These are phyloP conservation scores for Tragelaphus imberbis DNA, from an alignment of 2,113 vertebrate genomes.

Conservation along the genomic window DNA sequence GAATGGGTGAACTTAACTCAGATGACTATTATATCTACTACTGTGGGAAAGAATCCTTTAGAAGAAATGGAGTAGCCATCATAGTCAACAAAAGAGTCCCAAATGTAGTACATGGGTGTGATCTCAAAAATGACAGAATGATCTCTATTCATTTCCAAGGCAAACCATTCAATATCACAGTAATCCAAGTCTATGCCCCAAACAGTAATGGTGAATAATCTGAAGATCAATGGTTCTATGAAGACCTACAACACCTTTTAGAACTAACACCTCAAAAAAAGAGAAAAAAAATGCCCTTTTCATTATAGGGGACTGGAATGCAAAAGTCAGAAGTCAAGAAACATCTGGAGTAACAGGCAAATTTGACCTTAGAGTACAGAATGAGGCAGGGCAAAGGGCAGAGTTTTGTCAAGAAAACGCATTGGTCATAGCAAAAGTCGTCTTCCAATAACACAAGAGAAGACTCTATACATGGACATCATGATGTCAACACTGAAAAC, in stretches of 20 bases:
- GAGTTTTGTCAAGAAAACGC: not conserved
- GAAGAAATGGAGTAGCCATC: not conserved
- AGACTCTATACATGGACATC: not conserved
- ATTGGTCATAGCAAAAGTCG: not conserved
- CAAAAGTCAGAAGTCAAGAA: not conserved
- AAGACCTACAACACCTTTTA: not conserved
- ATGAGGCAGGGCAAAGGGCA: not conserved
- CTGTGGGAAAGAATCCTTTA: not conserved
- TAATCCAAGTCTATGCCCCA: not conserved
- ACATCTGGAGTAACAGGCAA: not conserved
- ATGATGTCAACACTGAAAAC: not conserved
- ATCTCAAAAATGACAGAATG: not conserved
- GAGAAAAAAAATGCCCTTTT: not conserved
- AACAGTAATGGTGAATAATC: not conserved
- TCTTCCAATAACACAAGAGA: not conserved
- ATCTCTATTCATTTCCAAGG: not conserved
- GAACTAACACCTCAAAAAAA: fast-evolving
- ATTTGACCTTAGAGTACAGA: not conserved
- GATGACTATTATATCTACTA: not conserved
- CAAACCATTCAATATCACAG: not conserved
- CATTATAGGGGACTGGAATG: not conserved
- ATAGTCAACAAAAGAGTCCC: not conserved
- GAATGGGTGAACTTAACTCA: not conserved
- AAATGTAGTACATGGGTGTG: not conserved
- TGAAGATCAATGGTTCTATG: not conserved